Base-by-base conservation (phyloP, 2,888 invertebrate genomes). In the Pammene aurita region DNA sequence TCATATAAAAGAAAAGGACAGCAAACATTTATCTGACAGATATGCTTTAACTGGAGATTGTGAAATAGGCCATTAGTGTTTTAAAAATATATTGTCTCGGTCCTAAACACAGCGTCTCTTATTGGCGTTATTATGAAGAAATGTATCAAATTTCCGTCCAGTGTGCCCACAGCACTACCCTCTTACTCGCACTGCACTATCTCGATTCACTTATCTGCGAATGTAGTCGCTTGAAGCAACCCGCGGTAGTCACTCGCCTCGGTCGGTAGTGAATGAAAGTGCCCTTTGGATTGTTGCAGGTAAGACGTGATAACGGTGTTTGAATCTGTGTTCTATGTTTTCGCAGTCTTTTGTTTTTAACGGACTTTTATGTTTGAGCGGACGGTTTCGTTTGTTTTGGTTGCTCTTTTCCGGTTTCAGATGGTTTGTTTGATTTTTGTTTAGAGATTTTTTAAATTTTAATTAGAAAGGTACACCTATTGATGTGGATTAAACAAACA, bases 191-290 rank as follows among this genome's bases (percentile, higher is more conserved):
- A n/a, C 67, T 81, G 84, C 84, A 86, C 81, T 89, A 90, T 90
- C 90, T 90, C 79, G 89, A 87, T 84, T 86, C 83, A 85, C 80
- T 89, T 89, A 90, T 90, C 90, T 87, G 78, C 79, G 78, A 82
- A 80, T 82, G 79, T 80, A 90, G 90, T 90, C 80, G 80, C 73
- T 80, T 76, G 75, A 77, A 81, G 82, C 81, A 80, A 80, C 76
- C 79, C 83, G 82, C 79, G 78, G 80, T 78, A 77, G 84, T 63
- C 87, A 83, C 87, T 85, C 85, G 90, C 75, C 50, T 68, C 63
- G 73, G 64, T 69, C 61, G 48, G 69, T 65, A 71, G 72, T 64
- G 69, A 60, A 56, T 54, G 63, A 58, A 61, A 61, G 61, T 67
- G 62, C 50, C 42, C 57, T 63, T 64, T 64, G 68, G 68, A 64